Conservation (phyloP, 2,113 vertebrate genomes). For the Melospiza georgiana region DNA sequence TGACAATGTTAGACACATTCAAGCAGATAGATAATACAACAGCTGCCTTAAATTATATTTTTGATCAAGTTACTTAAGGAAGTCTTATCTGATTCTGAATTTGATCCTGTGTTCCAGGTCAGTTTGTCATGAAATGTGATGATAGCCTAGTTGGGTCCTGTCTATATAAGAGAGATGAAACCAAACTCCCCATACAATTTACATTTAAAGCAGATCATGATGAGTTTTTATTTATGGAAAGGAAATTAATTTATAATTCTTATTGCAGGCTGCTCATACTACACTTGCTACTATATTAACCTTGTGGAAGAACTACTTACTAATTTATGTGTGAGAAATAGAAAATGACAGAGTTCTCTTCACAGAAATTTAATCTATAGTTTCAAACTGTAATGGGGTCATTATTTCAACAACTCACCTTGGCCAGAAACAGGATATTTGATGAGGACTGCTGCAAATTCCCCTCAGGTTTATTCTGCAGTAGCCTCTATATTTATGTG, state of each 20-base stretch:
- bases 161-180: background rate
- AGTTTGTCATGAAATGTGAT: background rate
- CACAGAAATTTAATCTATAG: background rate
- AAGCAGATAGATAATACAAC: background rate
- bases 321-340: background rate
- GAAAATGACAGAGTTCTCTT: background rate
- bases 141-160: background rate
- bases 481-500: background rate
- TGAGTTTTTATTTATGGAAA: background rate
- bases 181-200: background rate
- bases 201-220: background rate
- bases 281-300: background rate
- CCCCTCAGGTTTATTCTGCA: background rate
- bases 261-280: background rate
- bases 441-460: slow-evolving; percentile 10
- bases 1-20: background rate
- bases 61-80: background rate
- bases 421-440: background rate
- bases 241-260: background rate
- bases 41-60: background rate
- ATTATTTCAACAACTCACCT: slow-evolving; percentile 40
- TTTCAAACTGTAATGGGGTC: background rate
- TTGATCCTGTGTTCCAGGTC: background rate
- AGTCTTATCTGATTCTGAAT: background rate
- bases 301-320: background rate